A percentile compares a stretch with the other conserved stretches of the same genome.
Conservation (phyloP, 2,797 vertebrate genomes). For the Anabas testudineus region DNA sequence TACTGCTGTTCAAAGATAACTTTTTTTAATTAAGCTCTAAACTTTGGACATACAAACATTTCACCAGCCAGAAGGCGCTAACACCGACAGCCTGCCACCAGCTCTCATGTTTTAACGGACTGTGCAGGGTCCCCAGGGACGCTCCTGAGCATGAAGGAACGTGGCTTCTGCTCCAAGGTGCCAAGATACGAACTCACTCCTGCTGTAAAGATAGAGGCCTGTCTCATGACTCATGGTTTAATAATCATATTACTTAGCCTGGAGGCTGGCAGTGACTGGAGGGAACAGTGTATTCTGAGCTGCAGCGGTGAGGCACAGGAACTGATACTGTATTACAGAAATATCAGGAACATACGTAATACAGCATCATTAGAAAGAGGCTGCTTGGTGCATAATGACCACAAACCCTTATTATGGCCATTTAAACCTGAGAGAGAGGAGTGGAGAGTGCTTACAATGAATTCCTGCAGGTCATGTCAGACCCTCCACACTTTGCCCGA, state of each 20-base stretch:
- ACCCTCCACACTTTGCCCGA: slow-evolving; percentile 53
- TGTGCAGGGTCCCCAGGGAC: slow-evolving; percentile 10
- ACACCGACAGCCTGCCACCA: slow-evolving; percentile 49
- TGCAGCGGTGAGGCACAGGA: slow-evolving; percentile 8
- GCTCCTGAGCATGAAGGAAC: slow-evolving; percentile 39
- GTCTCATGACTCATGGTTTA: slow-evolving; percentile 34
- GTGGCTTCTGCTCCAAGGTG: slow-evolving; percentile 28
- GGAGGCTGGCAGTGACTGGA: slow-evolving; percentile 34
- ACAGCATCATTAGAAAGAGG: neutral
- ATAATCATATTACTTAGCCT: slow-evolving; percentile 58
- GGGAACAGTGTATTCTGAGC: slow-evolving; percentile 53
- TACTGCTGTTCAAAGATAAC: too few relatives aligned
- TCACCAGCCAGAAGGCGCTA: too few relatives aligned
- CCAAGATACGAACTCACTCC: slow-evolving; percentile 59
- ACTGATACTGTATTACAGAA: slow-evolving; percentile 44
- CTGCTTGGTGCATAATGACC: too few relatives aligned
- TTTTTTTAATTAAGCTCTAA: too few relatives aligned
- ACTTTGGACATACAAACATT: too few relatives aligned
- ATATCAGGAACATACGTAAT: slow-evolving; percentile 16
- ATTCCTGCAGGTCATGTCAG: slow-evolving; percentile 17
- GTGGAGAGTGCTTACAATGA: neutral
- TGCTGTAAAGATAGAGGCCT: slow-evolving; percentile 23
- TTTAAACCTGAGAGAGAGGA: neutral
- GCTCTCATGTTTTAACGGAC: slow-evolving; percentile 36
- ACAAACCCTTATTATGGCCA: too few relatives aligned